A percentile compares a stretch with the other conserved stretches of the same genome.
These are phyloP conservation scores for Girardinichthys multiradiatus DNA, from an alignment of 2,113 vertebrate species.

Conservation along the genomic window DNA sequence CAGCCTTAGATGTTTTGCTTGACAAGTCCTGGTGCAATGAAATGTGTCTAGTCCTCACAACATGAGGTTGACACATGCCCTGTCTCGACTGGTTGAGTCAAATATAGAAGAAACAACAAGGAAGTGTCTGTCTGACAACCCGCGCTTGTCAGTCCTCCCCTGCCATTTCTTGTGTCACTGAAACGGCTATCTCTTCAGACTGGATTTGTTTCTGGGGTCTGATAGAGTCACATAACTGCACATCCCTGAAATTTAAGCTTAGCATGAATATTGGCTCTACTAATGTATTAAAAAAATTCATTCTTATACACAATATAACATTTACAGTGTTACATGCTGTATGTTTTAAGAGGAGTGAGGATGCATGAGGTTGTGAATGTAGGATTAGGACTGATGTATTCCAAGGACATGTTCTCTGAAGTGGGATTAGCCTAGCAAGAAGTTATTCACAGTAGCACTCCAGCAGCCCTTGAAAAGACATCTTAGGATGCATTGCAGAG, in stretches of 20 bases:
- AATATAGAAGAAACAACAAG: slow-evolving; percentile 48
- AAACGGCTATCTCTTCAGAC: slow-evolving; percentile 41
- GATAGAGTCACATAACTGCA: slow-evolving; percentile 24
- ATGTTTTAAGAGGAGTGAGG: slow-evolving; percentile 50
- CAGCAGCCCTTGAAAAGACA: slow-evolving; percentile 60
- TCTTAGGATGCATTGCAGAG: slow-evolving; percentile 49
- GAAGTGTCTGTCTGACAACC: slow-evolving; percentile 64
- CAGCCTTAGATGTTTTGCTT: slow-evolving; percentile 44
- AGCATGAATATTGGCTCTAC: slow-evolving; percentile 23
- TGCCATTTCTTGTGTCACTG: slow-evolving; percentile 14
- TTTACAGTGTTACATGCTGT: not conserved
- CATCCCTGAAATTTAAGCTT: slow-evolving; percentile 23
- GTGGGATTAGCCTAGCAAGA: slow-evolving; percentile 67
- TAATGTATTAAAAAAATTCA: slow-evolving; percentile 26
- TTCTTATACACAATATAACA: slow-evolving; percentile 7
- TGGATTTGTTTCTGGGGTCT: slow-evolving; percentile 12
- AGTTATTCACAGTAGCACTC: slow-evolving; percentile 69
- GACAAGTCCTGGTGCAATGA: slow-evolving; percentile 54
- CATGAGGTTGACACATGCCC: slow-evolving; percentile 48
- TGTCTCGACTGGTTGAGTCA: slow-evolving; percentile 48
- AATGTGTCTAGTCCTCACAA: slow-evolving; percentile 50
- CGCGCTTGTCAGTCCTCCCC: slow-evolving; percentile 42
- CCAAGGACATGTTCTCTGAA: slow-evolving; percentile 68
- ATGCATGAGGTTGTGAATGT: slow-evolving; percentile 59
- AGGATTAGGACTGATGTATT: slow-evolving; percentile 60